A percentile compares a stretch with the other conserved stretches of the same genome.
These are phyloP conservation scores for Epizoanthus ramosus DNA, from an alignment of 92 coral and sea anemone species.

Conservation along the genomic window DNA sequence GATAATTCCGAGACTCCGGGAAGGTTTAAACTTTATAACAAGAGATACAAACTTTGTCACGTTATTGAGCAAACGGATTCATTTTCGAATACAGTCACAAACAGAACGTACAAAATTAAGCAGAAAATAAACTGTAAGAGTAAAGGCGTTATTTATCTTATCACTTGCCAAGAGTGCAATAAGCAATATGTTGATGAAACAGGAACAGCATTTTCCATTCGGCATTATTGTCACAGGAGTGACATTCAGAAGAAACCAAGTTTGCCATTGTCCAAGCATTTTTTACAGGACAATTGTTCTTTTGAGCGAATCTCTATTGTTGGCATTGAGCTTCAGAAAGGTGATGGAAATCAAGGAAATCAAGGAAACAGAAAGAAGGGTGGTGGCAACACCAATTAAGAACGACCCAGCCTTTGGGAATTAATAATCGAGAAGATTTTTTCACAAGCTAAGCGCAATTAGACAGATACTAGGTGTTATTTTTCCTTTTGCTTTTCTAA, in stretches of 20 bases:
- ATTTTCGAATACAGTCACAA: no score
- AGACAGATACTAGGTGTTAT: background rate
- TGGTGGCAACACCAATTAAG: slow-evolving; percentile 50
- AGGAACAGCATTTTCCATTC: background rate
- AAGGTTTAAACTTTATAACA: no score
- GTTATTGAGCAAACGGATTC: no score
- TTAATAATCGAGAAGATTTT: slow-evolving; percentile 42
- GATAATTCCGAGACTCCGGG: no score
- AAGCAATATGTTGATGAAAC: no score
- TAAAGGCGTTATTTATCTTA: no score
- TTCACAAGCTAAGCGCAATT: slow-evolving; percentile 29
- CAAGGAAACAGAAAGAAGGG: background rate
- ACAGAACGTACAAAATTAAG: no score
- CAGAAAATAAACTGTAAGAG: no score
- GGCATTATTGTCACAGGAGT: background rate
- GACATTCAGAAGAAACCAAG: background rate
- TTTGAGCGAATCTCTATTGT: slow-evolving; percentile 37
- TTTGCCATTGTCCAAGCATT: slow-evolving; percentile 40
- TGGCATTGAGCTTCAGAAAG: slow-evolving; percentile 38
- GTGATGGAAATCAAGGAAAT: slow-evolving; percentile 31
- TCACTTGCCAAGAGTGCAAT: no score
- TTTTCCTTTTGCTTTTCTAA: no score
- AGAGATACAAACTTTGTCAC: no score
- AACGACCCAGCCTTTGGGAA: slow-evolving; percentile 44
- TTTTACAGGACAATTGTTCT: slow-evolving; percentile 33